Evolutionary conservation across 92 coral and sea anemone genomes (phyloP), one percentile per base, ranked within the genome.

Genomic region (Paramuricea clavata): DNA sequence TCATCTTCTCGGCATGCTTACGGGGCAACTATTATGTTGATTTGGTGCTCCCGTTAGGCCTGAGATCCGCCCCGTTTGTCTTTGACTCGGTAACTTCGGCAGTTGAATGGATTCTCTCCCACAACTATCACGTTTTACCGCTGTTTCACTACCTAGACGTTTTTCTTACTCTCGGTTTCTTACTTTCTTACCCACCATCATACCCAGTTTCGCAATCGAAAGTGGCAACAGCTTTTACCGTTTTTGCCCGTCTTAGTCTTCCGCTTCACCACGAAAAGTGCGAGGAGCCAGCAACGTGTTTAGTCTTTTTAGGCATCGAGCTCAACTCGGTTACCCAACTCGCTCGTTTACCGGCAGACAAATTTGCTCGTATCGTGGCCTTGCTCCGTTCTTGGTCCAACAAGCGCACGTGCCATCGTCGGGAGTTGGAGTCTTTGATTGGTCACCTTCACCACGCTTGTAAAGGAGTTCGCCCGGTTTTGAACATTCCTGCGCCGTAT

Each of bases 361-460:
- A 87, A 35, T 69, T 78, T 68, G 54, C 56, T 0, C 47, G 73
- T 30, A 79, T 41, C 62, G n/a, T 19, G 1, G 54, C 69, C 19
- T 16, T 78, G 41, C 74, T 87, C 54, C 32, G 12, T 2, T 1
- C 65, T 0, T 80, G 90, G 90, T 69, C 86, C 8, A n/a, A 54
- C 7, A 54, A 31, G 59, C 65, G 56, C 16, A 44, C 83, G 59
- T 86, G 88, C 56, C 60, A 25, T 17, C 83, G 61, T 39, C n/a
- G 67, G 34, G 81, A 90, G 30, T 44, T 87, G 0, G 59, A 87
- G 31, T 81, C 91, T 0, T 57, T 81, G 77, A 73, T 87, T 23
- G 87, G 91, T 61, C 65, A 50, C 3, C 83, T 87, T 15, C 87
- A 87, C 56, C 93, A 91, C 59, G 91, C 87, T 0, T 83, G 83